Conservation (phyloP, 2,113 vertebrate species). For the Brachyistius frenatus region DNA sequence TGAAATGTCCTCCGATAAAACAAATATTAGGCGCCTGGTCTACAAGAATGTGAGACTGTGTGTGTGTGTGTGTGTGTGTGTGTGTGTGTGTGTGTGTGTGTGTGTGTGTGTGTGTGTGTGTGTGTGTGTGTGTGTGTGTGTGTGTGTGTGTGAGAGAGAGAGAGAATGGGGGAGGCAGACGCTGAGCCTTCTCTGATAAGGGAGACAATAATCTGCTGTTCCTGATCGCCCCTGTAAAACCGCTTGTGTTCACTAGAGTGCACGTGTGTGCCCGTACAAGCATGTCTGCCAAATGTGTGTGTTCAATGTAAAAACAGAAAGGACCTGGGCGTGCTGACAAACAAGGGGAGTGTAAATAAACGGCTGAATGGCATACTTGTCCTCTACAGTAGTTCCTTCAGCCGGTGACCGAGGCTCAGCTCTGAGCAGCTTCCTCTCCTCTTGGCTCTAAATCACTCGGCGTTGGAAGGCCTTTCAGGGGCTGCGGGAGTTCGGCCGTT, state of each 20-base stretch:
- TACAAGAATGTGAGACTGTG: conserved; percentile 26
- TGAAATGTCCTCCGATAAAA: conserved; percentile 29
- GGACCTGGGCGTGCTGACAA: conserved; percentile 51
- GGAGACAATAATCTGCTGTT: conserved; percentile 50
- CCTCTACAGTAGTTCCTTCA: conserved; percentile 43
- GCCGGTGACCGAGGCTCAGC: conserved; percentile 35
- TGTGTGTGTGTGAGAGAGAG: conserved; percentile 1
- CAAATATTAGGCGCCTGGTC: neutral
- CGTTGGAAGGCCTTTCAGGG: conserved; percentile 59
- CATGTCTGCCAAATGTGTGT: conserved; percentile 39
- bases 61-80: conserved; percentile 21
- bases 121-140: conserved; percentile 22
- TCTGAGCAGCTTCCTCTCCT: conserved; percentile 54
- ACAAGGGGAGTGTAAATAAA: conserved; percentile 67
- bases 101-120: conserved; percentile 21
- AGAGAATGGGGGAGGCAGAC: conserved; percentile 9
- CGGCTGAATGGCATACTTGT: conserved; percentile 66
- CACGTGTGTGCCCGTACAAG: conserved; percentile 30
- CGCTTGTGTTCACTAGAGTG: conserved; percentile 42
- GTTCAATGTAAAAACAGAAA: conserved; percentile 51
- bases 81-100: conserved; percentile 15
- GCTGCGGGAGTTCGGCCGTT: conserved; percentile 58
- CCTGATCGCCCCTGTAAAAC: conserved; percentile 56
- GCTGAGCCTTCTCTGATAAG: conserved; percentile 46
- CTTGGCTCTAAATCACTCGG: conserved; percentile 66